Percentiles rank a stretch among this genome's conserved stretches.
Evolutionary conservation across 2,797 vertebrate genomes (phyloP).

Genomic region (Anas bahamensis): DNA sequence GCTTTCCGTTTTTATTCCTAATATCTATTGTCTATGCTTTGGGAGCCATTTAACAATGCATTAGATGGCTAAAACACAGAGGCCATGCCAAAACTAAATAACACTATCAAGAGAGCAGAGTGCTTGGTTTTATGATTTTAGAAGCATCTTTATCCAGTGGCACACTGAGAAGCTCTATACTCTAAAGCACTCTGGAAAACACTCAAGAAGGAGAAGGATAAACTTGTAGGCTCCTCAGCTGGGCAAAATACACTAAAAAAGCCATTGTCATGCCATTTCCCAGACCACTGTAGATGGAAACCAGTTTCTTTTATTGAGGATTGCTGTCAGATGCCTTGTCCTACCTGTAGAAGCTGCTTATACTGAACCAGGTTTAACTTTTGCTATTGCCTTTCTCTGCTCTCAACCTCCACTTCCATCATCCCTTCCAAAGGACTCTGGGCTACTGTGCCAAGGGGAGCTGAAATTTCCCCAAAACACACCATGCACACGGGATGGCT

Average conservation of each 20-base stretch:
- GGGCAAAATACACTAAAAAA: background rate
- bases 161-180: background rate
- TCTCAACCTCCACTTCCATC: background rate
- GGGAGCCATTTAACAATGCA: background rate
- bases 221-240: background rate
- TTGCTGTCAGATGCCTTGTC: background rate
- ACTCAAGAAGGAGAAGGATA: background rate
- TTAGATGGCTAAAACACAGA: background rate
- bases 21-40: background rate
- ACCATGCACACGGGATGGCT: rapidly evolving
- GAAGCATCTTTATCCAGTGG: background rate
- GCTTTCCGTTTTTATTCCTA: background rate
- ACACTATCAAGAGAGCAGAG: background rate
- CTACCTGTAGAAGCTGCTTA: background rate
- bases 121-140: background rate
- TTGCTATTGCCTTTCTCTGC: background rate
- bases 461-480: background rate
- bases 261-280: background rate
- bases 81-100: background rate
- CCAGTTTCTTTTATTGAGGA: background rate
- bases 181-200: background rate
- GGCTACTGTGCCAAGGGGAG: background rate
- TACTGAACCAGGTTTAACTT: background rate
- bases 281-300: background rate
- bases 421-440: background rate